Conservation (phyloP, 1,140 invertebrate genomes). For the Phenacoccus solenopsis region DNA sequence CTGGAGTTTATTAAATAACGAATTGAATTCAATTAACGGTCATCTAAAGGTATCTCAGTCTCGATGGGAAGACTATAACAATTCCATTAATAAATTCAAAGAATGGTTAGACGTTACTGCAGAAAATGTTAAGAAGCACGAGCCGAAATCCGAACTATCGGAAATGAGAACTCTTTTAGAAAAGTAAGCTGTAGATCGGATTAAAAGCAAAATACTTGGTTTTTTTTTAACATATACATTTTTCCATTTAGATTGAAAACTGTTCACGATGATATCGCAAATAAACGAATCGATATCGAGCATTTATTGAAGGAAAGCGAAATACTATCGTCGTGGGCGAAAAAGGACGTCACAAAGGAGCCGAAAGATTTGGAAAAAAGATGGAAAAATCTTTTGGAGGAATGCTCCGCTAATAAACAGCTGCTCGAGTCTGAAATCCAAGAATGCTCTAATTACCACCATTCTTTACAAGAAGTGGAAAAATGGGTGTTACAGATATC, state of each 20-base stretch:
- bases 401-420: slow-evolving; percentile 45
- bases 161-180: slow-evolving; percentile 85
- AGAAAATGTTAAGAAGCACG: slow-evolving; percentile 45
- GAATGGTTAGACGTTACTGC: slow-evolving; percentile 48
- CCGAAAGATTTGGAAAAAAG: slow-evolving; percentile 48
- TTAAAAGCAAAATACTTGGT: background rate
- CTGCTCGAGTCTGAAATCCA: slow-evolving; percentile 62
- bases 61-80: slow-evolving; percentile 69
- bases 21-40: slow-evolving; percentile 60
- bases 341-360: slow-evolving; percentile 47
- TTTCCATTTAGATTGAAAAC: slow-evolving; percentile 41
- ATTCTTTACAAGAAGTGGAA: slow-evolving; percentile 81
- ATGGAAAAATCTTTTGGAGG: slow-evolving; percentile 46
- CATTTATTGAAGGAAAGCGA: slow-evolving; percentile 53
- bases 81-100: slow-evolving; percentile 50
- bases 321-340: slow-evolving; percentile 55
- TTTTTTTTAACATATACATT: background rate
- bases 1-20: slow-evolving; percentile 71
- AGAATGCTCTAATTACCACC: slow-evolving; percentile 76
- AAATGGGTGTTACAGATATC: slow-evolving; percentile 91
- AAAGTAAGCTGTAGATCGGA: slow-evolving; percentile 40
- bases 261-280: slow-evolving; percentile 56
- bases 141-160: slow-evolving; percentile 67
- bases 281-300: slow-evolving; percentile 57
- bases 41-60: slow-evolving; percentile 60